Evolutionary conservation across 2,797 vertebrate species (phyloP).

Genomic region (Aldrovandia affinis): DNA sequence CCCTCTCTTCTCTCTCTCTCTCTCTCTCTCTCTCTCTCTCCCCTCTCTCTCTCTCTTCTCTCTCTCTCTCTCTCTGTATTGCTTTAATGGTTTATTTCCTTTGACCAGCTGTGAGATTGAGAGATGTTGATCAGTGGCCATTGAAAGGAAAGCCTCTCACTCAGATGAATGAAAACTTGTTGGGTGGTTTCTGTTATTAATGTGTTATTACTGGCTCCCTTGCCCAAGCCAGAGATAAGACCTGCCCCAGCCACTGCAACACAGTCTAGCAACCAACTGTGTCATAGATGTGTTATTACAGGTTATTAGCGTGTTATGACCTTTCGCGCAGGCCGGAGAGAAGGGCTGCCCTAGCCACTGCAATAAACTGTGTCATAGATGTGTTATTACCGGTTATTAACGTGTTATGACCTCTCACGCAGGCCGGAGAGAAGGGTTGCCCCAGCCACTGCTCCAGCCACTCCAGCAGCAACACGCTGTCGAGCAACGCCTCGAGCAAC

Average conservation of each 20-base stretch:
- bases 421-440: conserved; percentile 76
- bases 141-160: not conserved
- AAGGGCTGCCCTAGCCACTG: too few species aligned
- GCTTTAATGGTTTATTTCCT: not conserved
- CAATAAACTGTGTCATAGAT: not conserved
- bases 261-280: too few species aligned
- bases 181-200: too few species aligned
- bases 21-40: not conserved
- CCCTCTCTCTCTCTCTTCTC: too few species aligned
- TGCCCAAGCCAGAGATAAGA: too few species aligned
- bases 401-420: conserved; percentile 21
- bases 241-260: too few species aligned
- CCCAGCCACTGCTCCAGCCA: conserved; percentile 75
- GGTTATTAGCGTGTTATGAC: too few species aligned
- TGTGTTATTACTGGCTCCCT: too few species aligned
- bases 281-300: too few species aligned
- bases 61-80: not conserved
- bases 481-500: conserved; percentile 80
- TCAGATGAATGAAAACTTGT: not conserved
- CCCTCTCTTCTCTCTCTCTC: too few species aligned
- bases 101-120: not conserved
- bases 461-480: conserved; percentile 84
- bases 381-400: not conserved
- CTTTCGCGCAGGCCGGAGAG: too few species aligned
- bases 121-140: not conserved